phyloP scores from a whole-genome alignment of 2,797 vertebrate species.

The Poeciliopsis gracilis region DNA sequence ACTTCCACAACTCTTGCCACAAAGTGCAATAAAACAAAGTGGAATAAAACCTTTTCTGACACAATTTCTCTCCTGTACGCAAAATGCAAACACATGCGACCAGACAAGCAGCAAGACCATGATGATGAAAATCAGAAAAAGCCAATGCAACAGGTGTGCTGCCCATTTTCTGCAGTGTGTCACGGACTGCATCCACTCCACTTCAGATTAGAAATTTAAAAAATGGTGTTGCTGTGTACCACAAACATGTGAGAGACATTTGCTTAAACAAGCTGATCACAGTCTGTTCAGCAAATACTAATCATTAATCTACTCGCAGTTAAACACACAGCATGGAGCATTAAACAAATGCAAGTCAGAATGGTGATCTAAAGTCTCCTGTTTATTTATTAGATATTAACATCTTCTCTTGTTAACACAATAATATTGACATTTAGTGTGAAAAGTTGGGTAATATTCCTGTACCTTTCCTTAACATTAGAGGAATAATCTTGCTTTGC shows the following conservation, averaged over 20 bases:
- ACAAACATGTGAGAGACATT: not conserved
- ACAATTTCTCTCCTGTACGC: conserved; percentile 44
- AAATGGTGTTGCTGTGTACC: conserved; percentile 13
- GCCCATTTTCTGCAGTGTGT: not conserved
- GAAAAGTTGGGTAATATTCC: conserved; percentile 3
- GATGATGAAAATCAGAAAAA: conserved; percentile 30
- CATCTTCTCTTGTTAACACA: not conserved
- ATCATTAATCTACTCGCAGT: conserved; percentile 26
- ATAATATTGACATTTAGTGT: not conserved
- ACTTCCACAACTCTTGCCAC: conserved; percentile 59
- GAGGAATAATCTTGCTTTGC: not conserved
- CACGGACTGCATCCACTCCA: not conserved
- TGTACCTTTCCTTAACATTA: not conserved
- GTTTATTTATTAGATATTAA: conserved; percentile 7
- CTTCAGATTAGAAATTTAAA: not conserved
- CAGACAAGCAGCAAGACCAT: conserved; percentile 20
- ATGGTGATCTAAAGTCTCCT: not conserved
- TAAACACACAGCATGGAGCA: conserved; percentile 1
- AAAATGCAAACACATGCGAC: conserved; percentile 31
- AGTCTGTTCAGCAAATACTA: conserved; percentile 10
- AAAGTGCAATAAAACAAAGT: conserved; percentile 64
- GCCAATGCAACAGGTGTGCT: conserved; percentile 11
- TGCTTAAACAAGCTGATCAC: conserved; percentile 14
- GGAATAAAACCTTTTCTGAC: conserved; percentile 63
- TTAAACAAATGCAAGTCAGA: not conserved